These are phyloP conservation scores for Rhingia rostrata DNA, from an alignment of 2,888 invertebrate species.

Conservation along the genomic window DNA sequence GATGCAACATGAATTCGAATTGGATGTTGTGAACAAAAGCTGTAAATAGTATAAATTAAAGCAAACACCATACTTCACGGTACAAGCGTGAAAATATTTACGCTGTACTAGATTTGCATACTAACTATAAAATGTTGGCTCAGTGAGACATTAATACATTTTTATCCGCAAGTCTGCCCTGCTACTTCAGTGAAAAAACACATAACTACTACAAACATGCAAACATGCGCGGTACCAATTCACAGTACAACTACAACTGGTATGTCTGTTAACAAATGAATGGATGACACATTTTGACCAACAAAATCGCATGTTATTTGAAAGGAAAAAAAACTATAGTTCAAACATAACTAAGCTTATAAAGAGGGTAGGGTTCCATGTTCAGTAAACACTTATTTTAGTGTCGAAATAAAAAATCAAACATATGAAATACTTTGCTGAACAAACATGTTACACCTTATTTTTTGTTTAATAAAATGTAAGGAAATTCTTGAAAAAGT, in stretches of 20 bases:
- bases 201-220: conserved; percentile 47
- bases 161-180: conserved; percentile 47
- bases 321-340: conserved; percentile 48
- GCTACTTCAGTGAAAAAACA: conserved; percentile 46
- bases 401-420: conserved; percentile 49
- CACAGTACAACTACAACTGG: conserved; percentile 30
- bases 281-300: conserved; percentile 50
- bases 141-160: conserved; percentile 41
- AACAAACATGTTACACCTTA: conserved; percentile 58
- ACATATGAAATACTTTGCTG: conserved; percentile 23
- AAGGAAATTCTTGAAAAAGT: not conserved
- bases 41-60: conserved; percentile 44
- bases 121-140: conserved; percentile 64
- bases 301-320: conserved; percentile 50
- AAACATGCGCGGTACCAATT: conserved; percentile 45
- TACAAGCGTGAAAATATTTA: conserved; percentile 68
- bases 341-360: conserved; percentile 47
- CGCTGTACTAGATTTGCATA: conserved; percentile 63
- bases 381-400: conserved; percentile 44
- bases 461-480: not conserved
- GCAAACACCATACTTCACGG: conserved; percentile 35
- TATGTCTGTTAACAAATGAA: conserved; percentile 16
- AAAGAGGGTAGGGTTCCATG: conserved; percentile 39
- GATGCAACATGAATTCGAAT: conserved; percentile 50
- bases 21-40: conserved; percentile 38